These are phyloP conservation scores for Syritta pipiens DNA, from an alignment of 2,888 invertebrate genomes.

Conservation along the genomic window DNA sequence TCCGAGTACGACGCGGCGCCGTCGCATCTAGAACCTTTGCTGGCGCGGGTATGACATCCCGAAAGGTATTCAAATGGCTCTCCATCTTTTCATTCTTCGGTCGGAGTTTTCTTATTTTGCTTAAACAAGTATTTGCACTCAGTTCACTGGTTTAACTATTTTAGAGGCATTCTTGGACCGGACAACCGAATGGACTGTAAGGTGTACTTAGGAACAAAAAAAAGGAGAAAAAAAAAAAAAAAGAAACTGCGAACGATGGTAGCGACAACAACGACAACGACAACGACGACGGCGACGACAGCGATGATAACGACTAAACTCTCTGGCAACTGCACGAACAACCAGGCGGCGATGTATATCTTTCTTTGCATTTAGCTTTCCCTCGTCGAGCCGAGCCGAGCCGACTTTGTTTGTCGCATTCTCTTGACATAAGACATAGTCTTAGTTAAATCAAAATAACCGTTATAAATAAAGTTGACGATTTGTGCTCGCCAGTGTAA, in stretches of 20 bases:
- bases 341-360: conserved; percentile 33
- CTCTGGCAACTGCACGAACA: conserved; percentile 24
- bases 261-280: no score
- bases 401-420: conserved; percentile 60
- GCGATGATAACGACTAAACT: conserved; percentile 9
- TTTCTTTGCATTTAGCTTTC: conserved; percentile 59
- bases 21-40: conserved; percentile 51
- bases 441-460: conserved; percentile 60
- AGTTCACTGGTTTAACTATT: not conserved
- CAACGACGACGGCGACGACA: conserved; percentile 1
- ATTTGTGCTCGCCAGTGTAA: conserved; percentile 51
- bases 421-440: conserved; percentile 65
- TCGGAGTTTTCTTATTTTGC: not conserved
- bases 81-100: conserved; percentile 30
- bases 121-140: conserved; percentile 5
- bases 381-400: conserved; percentile 20
- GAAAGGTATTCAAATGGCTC: conserved; percentile 41
- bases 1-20: conserved; percentile 71
- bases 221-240: no score
- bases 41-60: conserved; percentile 22
- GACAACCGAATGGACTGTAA: no score
- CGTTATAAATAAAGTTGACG: conserved; percentile 68
- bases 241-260: no score
- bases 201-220: no score
- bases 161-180: no score